Conservation (phyloP, 2,113 vertebrate species). For the Periophthalmodon schlosseri region DNA sequence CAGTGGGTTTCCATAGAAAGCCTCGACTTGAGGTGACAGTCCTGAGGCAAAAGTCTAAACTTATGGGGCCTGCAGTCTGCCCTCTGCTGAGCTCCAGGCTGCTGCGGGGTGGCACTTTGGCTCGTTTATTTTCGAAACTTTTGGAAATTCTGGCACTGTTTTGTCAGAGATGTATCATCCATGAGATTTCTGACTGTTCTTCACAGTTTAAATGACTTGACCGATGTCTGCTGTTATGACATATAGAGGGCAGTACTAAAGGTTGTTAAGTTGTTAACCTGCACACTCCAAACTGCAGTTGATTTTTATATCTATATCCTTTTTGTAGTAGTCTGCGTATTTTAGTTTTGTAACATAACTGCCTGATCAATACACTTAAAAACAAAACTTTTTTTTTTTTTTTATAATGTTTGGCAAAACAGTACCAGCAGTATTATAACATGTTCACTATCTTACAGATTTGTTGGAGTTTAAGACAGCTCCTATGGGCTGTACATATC, state of each 20-base stretch:
- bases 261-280: background rate
- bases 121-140: conserved; percentile 4
- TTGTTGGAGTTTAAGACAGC: too few species aligned
- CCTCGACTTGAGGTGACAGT: background rate
- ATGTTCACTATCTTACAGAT: too few species aligned
- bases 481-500: background rate
- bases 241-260: background rate
- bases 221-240: background rate
- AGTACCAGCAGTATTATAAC: too few species aligned
- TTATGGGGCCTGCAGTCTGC: background rate
- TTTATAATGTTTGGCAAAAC: too few species aligned
- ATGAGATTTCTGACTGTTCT: background rate
- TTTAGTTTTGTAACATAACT: background rate
- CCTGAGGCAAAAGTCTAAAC: conserved; percentile 2
- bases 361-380: too few species aligned
- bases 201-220: background rate
- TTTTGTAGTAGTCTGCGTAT: background rate
- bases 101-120: background rate
- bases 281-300: background rate
- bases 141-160: background rate
- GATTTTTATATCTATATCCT: background rate
- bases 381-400: too few species aligned
- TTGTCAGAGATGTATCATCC: background rate
- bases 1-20: background rate
- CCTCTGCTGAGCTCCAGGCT: background rate